Base-by-base conservation (phyloP, 2,113 vertebrate species). In the Phaethornis superciliosus region DNA sequence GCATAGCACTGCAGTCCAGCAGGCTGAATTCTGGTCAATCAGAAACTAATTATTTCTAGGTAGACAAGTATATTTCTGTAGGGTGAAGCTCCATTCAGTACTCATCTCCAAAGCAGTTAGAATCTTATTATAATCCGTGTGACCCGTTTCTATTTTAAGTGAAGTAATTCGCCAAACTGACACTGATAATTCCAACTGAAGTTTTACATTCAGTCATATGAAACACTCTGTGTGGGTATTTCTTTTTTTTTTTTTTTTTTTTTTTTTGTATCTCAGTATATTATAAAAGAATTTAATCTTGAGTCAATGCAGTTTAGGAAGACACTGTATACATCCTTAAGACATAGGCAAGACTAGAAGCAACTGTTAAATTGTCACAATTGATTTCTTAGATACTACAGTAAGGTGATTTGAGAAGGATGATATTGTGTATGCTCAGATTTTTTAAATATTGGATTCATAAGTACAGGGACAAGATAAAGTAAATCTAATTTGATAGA, bases 111-210 rank as follows among this genome's bases (percentile, higher is more conserved):
- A 94, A 94, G 94, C 63, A 80, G 93, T 96, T 94, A 89, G 87
- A 94, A 94, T 91, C 75, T 94, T 92, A 95, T 94, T 94, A 95
- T 89, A 96, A 91, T 90, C 87, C 87, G 89, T 56, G 91, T 95
- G 91, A 94, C 85, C 75, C 28, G 68, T n/a, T 96, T 95, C 96
- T 96, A 93, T 95, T 96, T 93, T 89, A 88, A 94, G 89, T 70
- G 71, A 67, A 88, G 64, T 89, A 89, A 95, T 97, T 94, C 93
- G 92, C 81, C 75, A 94, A 95, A 94, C 55, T 89, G 95, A 85
- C 89, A 95, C 42, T 76, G 78, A 93, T 93, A 94, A 94, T 82
- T 93, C 78, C 40, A 91, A 84, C 51, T 82, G 32, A 93, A 96
- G 51, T 89, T 95, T 77, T 80, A 74, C 33, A 91, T 92, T 67